Conservation (phyloP, 1,140 invertebrate genomes). For the Polypedilum vanderplanki region DNA sequence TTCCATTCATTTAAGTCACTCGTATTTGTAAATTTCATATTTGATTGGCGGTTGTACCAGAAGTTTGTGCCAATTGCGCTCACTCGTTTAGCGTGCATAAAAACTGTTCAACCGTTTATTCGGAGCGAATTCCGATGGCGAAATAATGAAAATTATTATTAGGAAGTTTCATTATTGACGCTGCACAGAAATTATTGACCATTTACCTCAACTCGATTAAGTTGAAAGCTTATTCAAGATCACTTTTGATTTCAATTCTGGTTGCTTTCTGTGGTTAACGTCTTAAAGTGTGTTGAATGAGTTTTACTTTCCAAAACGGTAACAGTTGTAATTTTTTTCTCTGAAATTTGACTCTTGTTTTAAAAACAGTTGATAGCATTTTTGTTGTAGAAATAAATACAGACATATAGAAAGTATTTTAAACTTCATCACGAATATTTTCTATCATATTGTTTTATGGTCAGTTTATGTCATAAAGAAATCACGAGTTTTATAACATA, state of each 20-base stretch:
- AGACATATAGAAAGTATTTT: slow-evolving; percentile 2
- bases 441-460: not conserved
- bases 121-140: not conserved
- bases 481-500: not conserved
- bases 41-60: slow-evolving; percentile 2
- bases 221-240: no score
- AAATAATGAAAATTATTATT: not conserved
- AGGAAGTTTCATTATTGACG: not conserved
- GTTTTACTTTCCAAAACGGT: not conserved
- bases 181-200: not conserved
- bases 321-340: not conserved
- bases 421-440: not conserved
- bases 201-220: not conserved
- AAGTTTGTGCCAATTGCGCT: slow-evolving; percentile 5
- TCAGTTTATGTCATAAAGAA: slow-evolving; percentile 6
- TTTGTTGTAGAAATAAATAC: not conserved
- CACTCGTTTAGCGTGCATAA: not conserved
- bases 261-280: no score
- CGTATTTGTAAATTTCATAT: not conserved
- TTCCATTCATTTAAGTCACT: slow-evolving; percentile 14
- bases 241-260: no score
- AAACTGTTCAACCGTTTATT: not conserved
- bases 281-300: not conserved
- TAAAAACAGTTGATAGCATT: not conserved
- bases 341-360: not conserved